Evolutionary conservation across 30 jellyfish, hydroid and myxozoan genomes (phyloP).

Genomic region (Turritopsis rubra): DNA sequence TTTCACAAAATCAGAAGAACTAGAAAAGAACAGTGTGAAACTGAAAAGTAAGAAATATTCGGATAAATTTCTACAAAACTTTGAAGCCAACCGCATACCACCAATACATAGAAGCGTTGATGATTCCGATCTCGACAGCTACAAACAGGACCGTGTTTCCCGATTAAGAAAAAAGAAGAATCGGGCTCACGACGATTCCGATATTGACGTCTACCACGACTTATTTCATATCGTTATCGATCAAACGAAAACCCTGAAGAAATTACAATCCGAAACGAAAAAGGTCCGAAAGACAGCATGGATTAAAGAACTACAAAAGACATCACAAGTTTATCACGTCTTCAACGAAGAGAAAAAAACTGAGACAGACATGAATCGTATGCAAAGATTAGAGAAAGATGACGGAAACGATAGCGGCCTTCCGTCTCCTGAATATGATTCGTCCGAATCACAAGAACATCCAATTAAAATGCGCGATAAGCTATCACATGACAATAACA

Average conservation of each 20-base stretch:
- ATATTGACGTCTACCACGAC: slow-evolving; percentile 1
- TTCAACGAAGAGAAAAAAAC: slow-evolving; percentile 2
- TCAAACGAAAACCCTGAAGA: slow-evolving; percentile 7
- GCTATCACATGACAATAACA: background rate
- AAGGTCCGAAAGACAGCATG: slow-evolving; percentile 30
- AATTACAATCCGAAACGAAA: background rate
- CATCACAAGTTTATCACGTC: slow-evolving; percentile 22
- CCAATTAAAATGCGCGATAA: background rate
- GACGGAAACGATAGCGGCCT: slow-evolving; percentile 33
- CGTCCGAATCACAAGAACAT: slow-evolving; percentile 30
- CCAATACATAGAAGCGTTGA: slow-evolving; percentile 19
- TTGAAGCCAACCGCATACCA: background rate
- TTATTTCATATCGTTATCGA: background rate
- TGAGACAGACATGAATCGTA: background rate
- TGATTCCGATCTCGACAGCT: slow-evolving; percentile 15
- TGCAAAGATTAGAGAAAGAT: slow-evolving; percentile 2
- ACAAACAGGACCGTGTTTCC: slow-evolving; percentile 11
- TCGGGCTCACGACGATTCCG: slow-evolving; percentile 26
- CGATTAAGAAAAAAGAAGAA: slow-evolving; percentile 2
- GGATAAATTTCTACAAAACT: background rate
- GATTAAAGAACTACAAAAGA: slow-evolving; percentile 23
- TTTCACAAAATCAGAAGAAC: background rate
- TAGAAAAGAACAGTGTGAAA: background rate
- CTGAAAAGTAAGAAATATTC: background rate
- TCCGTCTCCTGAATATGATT: slow-evolving; percentile 34